Evolutionary conservation across 1,140 invertebrate species (phyloP), one percentile per base, ranked within the genome.

Genomic region (Drosophila ercepeae): DNA sequence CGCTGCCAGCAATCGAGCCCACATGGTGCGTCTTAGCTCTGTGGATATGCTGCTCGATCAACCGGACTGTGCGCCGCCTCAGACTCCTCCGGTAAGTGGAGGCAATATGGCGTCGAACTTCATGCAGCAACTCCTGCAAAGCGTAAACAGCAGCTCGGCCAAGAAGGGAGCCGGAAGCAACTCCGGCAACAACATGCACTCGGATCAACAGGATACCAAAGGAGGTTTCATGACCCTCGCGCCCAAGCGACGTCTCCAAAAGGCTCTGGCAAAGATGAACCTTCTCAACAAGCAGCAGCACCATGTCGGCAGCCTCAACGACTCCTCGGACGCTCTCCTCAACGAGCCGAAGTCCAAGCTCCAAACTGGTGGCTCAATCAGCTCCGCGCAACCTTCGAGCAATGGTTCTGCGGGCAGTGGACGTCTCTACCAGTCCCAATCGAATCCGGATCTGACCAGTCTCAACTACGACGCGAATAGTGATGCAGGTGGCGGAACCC

Each of bases 261-360:
- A 97, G 92, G 96, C 97, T 51, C 93, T 98, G 65, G 96, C 96
- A 92, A 98, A 97, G 92, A 97, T 98, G 94, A 97, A 97, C 90
- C 94, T 98, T 83, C 93, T 97, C 72, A 96, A 96, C 83, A 97
- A 97, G 93, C 97, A 96, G 91, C 60, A 75, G 9, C 83, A 78
- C 27, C 51, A 75, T 16, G 78, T 64, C 4, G 60, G 65, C 59
- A 78, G 77, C 25, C 42, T 89, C 0, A 89, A 89, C 41, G 89
- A 90, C 55, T 82, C 77, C 5, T 72, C 81, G 4, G 89, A 91
- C 36, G 68, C 83, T 1, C 49, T 84, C 19, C 58, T 89, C 3
- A 81, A 82, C 42, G 75, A 83, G 23, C 58, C 59, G 9, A 88
- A 88, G 52, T 5, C 77, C 0, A 88, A 88, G 45, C 48, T 88